These are phyloP conservation scores for Hofmannophila pseudospretella DNA, from an alignment of 2,888 invertebrate genomes.

Conservation along the genomic window DNA sequence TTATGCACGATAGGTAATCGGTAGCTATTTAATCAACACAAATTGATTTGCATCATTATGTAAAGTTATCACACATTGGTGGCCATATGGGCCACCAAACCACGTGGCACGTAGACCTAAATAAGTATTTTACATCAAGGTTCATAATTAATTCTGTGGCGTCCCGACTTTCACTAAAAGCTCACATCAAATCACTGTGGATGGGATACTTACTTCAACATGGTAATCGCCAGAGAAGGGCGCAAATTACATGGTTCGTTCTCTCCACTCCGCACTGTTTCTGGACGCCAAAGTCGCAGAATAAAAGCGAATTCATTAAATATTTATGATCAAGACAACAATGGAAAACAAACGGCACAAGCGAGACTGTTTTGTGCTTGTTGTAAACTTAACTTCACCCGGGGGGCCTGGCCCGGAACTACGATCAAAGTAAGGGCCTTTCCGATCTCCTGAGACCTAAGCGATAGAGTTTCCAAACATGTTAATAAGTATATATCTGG, in stretches of 20 bases:
- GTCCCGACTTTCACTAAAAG: too few relatives aligned
- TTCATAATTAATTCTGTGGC: too few relatives aligned
- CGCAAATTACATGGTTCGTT: neutral
- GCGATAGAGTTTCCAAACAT: conserved; percentile 10
- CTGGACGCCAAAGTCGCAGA: neutral
- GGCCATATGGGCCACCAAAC: too few relatives aligned
- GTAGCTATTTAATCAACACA: too few relatives aligned
- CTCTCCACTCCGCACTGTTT: neutral
- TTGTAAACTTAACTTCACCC: conserved; percentile 35
- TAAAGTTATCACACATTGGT: too few relatives aligned
- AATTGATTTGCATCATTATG: too few relatives aligned
- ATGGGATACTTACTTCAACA: too few relatives aligned
- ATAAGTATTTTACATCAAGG: too few relatives aligned
- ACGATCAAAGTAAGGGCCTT: conserved; percentile 27
- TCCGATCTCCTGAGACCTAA: conserved; percentile 7
- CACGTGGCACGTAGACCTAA: too few relatives aligned
- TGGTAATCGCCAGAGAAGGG: neutral
- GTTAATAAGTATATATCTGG: neutral
- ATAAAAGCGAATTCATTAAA: conserved; percentile 23
- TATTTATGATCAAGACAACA: conserved; percentile 31
- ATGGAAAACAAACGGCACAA: conserved; percentile 29
- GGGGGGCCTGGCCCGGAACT: conserved; percentile 30
- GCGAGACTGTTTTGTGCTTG: conserved; percentile 29
- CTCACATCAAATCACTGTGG: too few relatives aligned
- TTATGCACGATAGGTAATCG: too few relatives aligned